Conservation (phyloP, 64 coral and sea anemone genomes). For the Orbicella faveolata region DNA sequence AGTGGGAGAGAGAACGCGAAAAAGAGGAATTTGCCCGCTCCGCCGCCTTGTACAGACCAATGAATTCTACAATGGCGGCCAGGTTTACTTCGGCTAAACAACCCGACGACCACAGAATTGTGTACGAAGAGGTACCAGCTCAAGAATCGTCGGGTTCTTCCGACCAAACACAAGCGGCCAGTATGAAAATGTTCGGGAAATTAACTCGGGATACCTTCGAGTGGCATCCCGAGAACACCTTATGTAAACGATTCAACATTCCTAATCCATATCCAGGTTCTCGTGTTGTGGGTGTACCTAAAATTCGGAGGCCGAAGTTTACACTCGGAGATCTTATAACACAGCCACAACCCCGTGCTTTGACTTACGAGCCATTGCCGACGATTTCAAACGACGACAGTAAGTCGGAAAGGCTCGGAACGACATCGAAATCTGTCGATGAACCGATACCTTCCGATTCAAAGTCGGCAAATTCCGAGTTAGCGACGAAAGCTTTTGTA, state of each 20-base stretch:
- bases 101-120: conserved; percentile 62
- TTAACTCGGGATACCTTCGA: conserved; percentile 89
- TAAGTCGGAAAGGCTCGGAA: neutral
- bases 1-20: conserved; percentile 97
- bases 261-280: conserved; percentile 91
- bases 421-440: neutral
- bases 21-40: conserved; percentile 85
- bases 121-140: conserved; percentile 47
- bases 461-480: neutral
- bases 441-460: neutral
- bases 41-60: conserved; percentile 71
- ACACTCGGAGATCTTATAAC: conserved; percentile 60
- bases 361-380: neutral
- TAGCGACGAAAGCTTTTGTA: neutral
- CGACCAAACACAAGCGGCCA: conserved; percentile 72
- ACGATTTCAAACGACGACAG: neutral
- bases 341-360: conserved; percentile 4
- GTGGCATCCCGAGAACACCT: conserved; percentile 88
- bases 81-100: conserved; percentile 90
- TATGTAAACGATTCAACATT: conserved; percentile 98
- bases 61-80: conserved; percentile 79
- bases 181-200: conserved; percentile 96
- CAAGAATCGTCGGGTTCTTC: conserved; percentile 20
- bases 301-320: conserved; percentile 68
- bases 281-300: conserved; percentile 53